Percentiles rank a stretch among this genome's conserved stretches.
Evolutionary conservation across 2,113 vertebrate species (phyloP).

Genomic region (Equus przewalskii): DNA sequence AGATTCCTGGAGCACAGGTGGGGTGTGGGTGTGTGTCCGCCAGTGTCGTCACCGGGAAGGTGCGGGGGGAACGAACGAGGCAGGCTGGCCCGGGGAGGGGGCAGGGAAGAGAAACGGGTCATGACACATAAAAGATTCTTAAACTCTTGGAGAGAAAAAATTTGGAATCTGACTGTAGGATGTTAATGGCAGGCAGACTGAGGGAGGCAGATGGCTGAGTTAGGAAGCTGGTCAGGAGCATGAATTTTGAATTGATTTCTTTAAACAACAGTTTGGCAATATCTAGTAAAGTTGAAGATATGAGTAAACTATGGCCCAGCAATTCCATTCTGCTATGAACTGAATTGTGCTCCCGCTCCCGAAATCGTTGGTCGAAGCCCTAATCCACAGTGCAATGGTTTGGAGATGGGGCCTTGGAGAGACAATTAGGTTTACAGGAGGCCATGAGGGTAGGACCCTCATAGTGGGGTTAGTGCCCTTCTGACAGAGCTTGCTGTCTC

Average conservation of each 20-base stretch:
- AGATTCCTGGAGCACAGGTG: slow-evolving; percentile 12
- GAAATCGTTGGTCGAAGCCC: not conserved
- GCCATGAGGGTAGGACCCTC: not conserved
- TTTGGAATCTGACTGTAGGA: not conserved
- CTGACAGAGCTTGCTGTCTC: not conserved
- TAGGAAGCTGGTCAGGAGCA: not conserved
- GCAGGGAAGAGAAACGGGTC: not conserved
- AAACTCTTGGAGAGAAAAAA: not conserved
- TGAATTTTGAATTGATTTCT: not conserved
- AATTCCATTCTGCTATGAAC: not conserved
- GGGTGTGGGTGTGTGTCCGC: slow-evolving; percentile 9
- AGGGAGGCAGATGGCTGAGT: not conserved
- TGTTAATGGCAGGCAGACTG: not conserved
- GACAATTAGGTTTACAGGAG: not conserved
- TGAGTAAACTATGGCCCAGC: not conserved
- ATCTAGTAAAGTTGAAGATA: not conserved
- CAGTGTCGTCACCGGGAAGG: not conserved
- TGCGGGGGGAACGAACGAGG: not conserved
- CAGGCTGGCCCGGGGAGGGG: not conserved
- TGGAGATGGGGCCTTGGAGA: not conserved
- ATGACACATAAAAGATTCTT: not conserved
- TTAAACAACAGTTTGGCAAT: not conserved
- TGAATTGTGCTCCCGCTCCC: not conserved
- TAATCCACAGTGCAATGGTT: not conserved
- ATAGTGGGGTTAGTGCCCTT: not conserved